Base-by-base conservation (phyloP, 2,113 vertebrate species). In the Panthera tigris region DNA sequence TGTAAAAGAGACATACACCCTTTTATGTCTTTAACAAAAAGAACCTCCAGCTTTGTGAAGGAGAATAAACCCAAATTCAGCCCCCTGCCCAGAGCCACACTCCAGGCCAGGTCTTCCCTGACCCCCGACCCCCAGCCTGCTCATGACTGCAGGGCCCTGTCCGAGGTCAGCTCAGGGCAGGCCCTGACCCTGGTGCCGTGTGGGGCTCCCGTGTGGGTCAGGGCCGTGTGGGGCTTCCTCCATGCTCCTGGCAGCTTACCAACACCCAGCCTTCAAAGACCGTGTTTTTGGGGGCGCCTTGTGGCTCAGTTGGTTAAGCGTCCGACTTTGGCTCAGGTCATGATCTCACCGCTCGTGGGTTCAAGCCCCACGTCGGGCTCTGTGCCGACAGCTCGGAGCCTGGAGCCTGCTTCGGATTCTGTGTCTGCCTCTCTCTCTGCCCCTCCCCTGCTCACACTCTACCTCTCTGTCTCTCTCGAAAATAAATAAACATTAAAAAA, bases 211-310 rank as follows among this genome's bases (percentile, higher is more conserved):
- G 36, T 36, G 36, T 36, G 1, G 7, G 23, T 15, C 73, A 27
- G 23, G 16, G 31, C 63, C 4, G 3, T 50, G 21, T 9, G 5
- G 16, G 48, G 23, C 90, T 29, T 52, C 27, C 21, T 61, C 48
- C 11, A 29, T 66, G 29, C 48, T 7, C 31, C 50, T 2, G 12
- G 39, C 31, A 2, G 1, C 19, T 55, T 2, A 8, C n/a, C 76
- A 5, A 1, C 52, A 21, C 7, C 14, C 0, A 5, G 19, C 29
- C 66, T 52, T 39, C 14, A 45, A 19, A 45, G 7, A 18, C 16
- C 1, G 3, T 1, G 36, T 15, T 31, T 31, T 15, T 31, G 57
- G 57, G 55, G 57, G 21, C 19, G 8, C 21, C 21, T 21, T 21
- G 21, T 21, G 19, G 57, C 57, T 8, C 21, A 61, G 57, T 9